These are phyloP conservation scores for Drosophila watanabei DNA, from an alignment of 1,140 invertebrate genomes.

Conservation along the genomic window DNA sequence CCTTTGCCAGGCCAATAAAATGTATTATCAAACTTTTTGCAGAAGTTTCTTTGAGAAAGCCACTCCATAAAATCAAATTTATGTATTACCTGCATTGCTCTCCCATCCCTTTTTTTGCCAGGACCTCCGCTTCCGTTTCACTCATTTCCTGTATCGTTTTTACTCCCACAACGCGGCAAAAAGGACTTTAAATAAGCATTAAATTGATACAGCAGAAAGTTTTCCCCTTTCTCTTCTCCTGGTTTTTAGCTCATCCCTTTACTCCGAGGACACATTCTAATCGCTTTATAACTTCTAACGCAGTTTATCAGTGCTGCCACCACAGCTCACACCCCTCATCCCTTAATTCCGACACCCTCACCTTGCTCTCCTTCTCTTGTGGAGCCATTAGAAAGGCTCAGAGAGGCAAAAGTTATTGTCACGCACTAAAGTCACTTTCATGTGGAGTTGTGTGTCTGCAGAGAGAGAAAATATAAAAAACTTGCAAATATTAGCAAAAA, in stretches of 20 bases:
- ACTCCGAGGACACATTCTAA: constrained; percentile 61
- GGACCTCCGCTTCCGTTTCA: constrained; percentile 5
- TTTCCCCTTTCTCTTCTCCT: constrained; percentile 7
- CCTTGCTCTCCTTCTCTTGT: background rate
- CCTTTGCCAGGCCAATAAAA: constrained; percentile 55
- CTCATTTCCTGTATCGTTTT: constrained; percentile 50
- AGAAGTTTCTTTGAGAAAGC: constrained; percentile 54
- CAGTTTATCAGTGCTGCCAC: constrained; percentile 67
- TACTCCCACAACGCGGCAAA: constrained; percentile 24
- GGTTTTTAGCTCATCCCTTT: background rate
- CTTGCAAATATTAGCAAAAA: background rate
- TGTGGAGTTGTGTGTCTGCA: constrained; percentile 31
- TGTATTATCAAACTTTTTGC: constrained; percentile 61
- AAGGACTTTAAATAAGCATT: constrained; percentile 74
- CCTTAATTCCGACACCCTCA: constrained; percentile 13
- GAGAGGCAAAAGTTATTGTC: constrained; percentile 73
- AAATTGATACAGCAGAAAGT: constrained; percentile 73
- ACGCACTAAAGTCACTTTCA: constrained; percentile 73
- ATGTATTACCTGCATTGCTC: constrained; percentile 67
- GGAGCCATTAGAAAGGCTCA: constrained; percentile 49
- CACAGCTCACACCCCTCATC: constrained; percentile 25
- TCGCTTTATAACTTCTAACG: constrained; percentile 82
- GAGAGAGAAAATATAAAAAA: background rate
- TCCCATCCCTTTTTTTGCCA: background rate
- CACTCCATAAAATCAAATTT: constrained; percentile 76